These are phyloP conservation scores for Struthio camelus DNA, from an alignment of 2,113 vertebrate species.

Conservation along the genomic window DNA sequence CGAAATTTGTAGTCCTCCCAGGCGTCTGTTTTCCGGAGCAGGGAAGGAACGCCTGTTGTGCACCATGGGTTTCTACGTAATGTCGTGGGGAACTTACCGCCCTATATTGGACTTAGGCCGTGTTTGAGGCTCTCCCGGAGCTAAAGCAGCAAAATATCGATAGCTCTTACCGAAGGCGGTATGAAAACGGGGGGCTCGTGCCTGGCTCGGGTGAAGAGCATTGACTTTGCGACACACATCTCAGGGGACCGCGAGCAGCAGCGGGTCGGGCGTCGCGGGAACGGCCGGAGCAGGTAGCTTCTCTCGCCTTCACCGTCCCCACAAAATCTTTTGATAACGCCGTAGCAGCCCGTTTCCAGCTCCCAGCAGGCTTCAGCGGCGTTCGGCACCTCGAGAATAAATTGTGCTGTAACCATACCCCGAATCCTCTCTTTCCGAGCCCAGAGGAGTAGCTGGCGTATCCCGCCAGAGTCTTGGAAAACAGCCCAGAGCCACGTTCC, in stretches of 20 bases:
- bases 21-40: not conserved
- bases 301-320: not conserved
- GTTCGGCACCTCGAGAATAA: not conserved
- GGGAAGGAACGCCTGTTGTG: not conserved
- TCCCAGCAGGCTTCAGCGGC: not conserved
- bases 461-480: not conserved
- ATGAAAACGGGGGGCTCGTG: not conserved
- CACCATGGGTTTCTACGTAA: not conserved
- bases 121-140: not conserved
- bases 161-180: not conserved
- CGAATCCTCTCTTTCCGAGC: not conserved
- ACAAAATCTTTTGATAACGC: not conserved
- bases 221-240: rapidly evolving
- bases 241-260: rapidly evolving
- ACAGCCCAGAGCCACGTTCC: not conserved
- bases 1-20: not conserved
- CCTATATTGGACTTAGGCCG: not conserved
- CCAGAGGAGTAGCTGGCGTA: not conserved
- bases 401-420: not conserved
- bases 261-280: rapidly evolving
- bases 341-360: not conserved
- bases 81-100: not conserved
- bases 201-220: not conserved
- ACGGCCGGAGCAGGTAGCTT: rapidly evolving
- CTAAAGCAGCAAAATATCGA: not conserved